These are phyloP conservation scores for Thunnus maccoyii DNA, from an alignment of 2,113 vertebrate species.

Conservation along the genomic window DNA sequence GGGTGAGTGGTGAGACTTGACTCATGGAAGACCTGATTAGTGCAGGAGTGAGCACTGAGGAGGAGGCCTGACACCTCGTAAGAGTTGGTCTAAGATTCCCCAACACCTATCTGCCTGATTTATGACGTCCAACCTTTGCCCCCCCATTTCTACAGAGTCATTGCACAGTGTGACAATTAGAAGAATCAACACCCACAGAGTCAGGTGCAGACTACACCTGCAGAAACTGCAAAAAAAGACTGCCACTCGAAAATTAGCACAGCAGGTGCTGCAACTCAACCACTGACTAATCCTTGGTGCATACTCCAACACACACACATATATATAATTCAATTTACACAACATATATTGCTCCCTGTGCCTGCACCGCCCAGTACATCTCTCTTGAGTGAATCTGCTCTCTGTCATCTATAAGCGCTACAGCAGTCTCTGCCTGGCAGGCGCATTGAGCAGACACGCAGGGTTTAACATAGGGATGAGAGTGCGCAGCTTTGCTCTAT, in stretches of 20 bases:
- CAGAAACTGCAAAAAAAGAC: too few relatives aligned
- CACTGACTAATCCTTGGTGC: too few relatives aligned
- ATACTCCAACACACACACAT: too few relatives aligned
- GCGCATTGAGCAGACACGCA: conserved; percentile 6
- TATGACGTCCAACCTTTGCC: not conserved
- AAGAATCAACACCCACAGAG: too few relatives aligned
- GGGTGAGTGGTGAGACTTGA: not conserved
- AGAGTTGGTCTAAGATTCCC: not conserved
- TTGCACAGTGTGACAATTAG: not conserved
- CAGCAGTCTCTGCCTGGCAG: conserved; percentile 37
- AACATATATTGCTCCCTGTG: not conserved
- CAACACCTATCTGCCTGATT: not conserved
- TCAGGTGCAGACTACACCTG: too few relatives aligned
- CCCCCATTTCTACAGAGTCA: not conserved
- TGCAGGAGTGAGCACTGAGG: not conserved
- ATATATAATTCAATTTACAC: conserved; percentile 25
- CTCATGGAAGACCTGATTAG: not conserved
- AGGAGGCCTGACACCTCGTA: not conserved
- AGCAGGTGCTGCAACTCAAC: not conserved
- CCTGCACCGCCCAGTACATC: conserved; percentile 37
- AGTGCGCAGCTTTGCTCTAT: conserved; percentile 6
- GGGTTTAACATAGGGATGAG: conserved; percentile 10
- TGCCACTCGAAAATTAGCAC: too few relatives aligned
- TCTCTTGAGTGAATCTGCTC: conserved; percentile 12
- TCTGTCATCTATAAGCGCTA: conserved; percentile 31